Percentiles rank a stretch among this genome's conserved stretches.
Conservation (phyloP, 2,888 invertebrate genomes). For the Dinocampus coccinellae region DNA sequence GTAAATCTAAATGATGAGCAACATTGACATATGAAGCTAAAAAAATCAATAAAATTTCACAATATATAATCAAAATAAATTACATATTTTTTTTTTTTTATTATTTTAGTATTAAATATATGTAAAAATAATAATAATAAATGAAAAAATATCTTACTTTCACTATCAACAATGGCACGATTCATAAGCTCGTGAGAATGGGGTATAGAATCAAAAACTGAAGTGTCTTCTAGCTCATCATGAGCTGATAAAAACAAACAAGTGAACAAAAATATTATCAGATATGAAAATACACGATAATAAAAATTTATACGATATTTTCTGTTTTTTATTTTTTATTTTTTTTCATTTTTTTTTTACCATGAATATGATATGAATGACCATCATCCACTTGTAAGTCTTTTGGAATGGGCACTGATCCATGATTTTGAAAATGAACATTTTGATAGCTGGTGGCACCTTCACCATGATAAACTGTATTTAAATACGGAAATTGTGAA, state of each 20-base stretch:
- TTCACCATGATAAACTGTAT: constrained; percentile 57
- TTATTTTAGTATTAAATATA: not conserved
- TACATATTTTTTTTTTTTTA: not conserved
- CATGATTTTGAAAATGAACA: constrained; percentile 56
- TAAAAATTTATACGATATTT: not conserved
- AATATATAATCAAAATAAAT: not conserved
- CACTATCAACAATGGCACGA: not conserved
- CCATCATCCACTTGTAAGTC: constrained; percentile 45
- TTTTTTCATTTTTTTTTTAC: not conserved
- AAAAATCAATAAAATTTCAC: constrained; percentile 18
- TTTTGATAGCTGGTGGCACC: constrained; percentile 65
- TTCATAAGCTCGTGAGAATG: not conserved
- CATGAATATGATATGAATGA: constrained; percentile 14
- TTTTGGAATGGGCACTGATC: constrained; percentile 51
- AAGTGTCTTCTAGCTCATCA: not conserved
- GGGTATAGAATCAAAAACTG: not conserved
- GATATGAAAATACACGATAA: too few species aligned
- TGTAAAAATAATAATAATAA: too few species aligned
- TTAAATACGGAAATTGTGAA: constrained; percentile 54
- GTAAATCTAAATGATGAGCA: constrained; percentile 41
- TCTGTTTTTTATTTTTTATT: not conserved
- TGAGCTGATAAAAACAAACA: not conserved
- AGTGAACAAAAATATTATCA: not conserved
- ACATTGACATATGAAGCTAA: constrained; percentile 44
- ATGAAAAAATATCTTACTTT: not conserved